Evolutionary conservation across 1,140 invertebrate species (phyloP).

Genomic region (Nylanderia fulva): DNA sequence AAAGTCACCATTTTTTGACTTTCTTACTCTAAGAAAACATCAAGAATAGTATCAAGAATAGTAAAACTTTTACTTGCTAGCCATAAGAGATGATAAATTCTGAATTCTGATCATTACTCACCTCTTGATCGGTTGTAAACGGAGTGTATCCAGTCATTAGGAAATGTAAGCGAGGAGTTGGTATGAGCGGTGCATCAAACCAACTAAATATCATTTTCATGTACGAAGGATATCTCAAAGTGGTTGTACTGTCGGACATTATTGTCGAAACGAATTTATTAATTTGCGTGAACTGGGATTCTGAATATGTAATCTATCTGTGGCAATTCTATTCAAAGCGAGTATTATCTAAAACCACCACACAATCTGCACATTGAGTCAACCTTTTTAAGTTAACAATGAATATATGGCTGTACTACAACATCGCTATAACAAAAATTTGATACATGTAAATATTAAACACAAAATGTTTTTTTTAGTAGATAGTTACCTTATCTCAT

Average conservation of each 20-base stretch:
- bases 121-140: constrained; percentile 94
- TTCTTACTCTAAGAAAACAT: too few species aligned
- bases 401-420: constrained; percentile 99
- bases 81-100: too few species aligned
- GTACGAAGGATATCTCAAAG: constrained; percentile 98
- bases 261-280: constrained; percentile 99
- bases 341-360: constrained; percentile 99
- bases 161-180: constrained; percentile 98
- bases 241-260: constrained; percentile 98
- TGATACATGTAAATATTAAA: constrained; percentile 41
- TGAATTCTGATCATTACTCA: constrained; percentile 72
- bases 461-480: not conserved
- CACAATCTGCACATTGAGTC: constrained; percentile 98
- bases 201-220: constrained; percentile 99
- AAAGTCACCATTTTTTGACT: too few species aligned
- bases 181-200: constrained; percentile 98
- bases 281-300: constrained; percentile 98
- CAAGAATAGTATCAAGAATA: too few species aligned
- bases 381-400: constrained; percentile 97
- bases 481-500: constrained; percentile 92
- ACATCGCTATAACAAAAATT: constrained; percentile 92
- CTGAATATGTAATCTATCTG: constrained; percentile 97
- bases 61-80: too few species aligned
- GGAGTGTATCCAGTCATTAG: constrained; percentile 99
- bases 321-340: constrained; percentile 98